Base-by-base conservation (phyloP, 2,888 invertebrate species). In the Rhorus exstirpatorius region DNA sequence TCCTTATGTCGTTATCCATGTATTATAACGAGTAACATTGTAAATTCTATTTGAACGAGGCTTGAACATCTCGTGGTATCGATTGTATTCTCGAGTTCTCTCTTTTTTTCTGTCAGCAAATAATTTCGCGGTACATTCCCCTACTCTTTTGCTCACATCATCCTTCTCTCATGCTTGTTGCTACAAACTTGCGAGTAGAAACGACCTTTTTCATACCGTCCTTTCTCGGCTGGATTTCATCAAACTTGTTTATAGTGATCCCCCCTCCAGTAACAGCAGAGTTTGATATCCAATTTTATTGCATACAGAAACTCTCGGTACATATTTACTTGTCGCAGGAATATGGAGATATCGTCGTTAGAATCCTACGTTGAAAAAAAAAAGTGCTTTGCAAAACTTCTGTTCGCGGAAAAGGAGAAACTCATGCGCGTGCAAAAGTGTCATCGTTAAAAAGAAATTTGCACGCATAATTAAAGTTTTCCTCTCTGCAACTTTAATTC, bases 401-500 rank as follows among this genome's bases (percentile, higher is more conserved):
- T 35, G 21, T 61, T 44, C 41, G 44, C 38, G 17, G 26, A 14
- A 10, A 49, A 35, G 12, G 12, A 10, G 46, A 46, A 35, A 63
- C 14, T 46, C n/a, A 41, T 44, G 24, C n/a, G 51, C 53, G 41
- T 14, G 24, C n/a, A n/a, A n/a, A 49, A 14, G 67, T 31, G 14
- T 38, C 10, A 14, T 21, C 38, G 38, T 14, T 3, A 17, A 38
- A 12, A 51, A 61, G 10, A 72, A 35, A 53, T 8, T n/a, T n/a
- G 68, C 12, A 26, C 1, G 14, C 38, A 14, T 53, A 70, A 78
- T 53, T 78, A 78, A 71, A 78, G 63, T 55, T 68, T 35, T 63
- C 26, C 21, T 4, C 26, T 3, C 17, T 3, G n/a, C 21, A 35
- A 24, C 65, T 68, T 19, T 38, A 41, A 61, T 51, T 63, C 24